Percentiles rank a stretch among this genome's conserved stretches.
Conservation (phyloP, 2,888 invertebrate species). For the Eupithecia abbreviata region DNA sequence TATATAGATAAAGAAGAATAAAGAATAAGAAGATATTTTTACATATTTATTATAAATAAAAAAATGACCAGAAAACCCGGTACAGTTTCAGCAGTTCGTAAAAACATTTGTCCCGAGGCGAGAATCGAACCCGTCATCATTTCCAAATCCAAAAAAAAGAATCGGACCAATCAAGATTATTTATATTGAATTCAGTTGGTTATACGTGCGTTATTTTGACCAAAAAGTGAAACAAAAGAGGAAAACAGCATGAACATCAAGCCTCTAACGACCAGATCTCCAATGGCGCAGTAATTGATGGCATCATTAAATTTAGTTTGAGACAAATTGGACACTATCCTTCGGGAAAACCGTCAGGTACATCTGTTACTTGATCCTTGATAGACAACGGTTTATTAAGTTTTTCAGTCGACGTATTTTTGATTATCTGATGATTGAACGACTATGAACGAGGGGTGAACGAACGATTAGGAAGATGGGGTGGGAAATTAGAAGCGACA, state of each 20-base stretch:
- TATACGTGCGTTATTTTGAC: not conserved
- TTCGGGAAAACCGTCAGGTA: conserved; percentile 38
- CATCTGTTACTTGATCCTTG: conserved; percentile 47
- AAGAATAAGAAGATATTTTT: too few relatives aligned
- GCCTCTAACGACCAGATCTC: conserved; percentile 35
- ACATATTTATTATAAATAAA: too few relatives aligned
- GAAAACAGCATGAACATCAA: not conserved
- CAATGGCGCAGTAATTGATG: conserved; percentile 55
- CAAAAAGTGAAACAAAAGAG: not conserved
- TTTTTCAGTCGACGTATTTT: conserved; percentile 11
- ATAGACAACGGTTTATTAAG: conserved; percentile 28
- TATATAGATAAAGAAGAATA: too few relatives aligned
- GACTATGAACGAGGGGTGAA: not conserved
- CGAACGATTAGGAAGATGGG: not conserved
- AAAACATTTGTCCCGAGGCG: too few relatives aligned
- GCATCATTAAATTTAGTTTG: conserved; percentile 59
- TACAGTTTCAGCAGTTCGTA: too few relatives aligned
- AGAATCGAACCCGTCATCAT: too few relatives aligned
- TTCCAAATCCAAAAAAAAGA: too few relatives aligned
- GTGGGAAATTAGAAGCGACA: not conserved
- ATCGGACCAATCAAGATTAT: not conserved
- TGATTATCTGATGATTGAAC: conserved; percentile 12
- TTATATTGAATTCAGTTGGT: not conserved
- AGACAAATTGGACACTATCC: conserved; percentile 52
- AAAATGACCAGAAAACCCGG: too few relatives aligned